These are phyloP conservation scores for Diorhabda carinulata DNA, from an alignment of 1,140 invertebrate genomes.

Conservation along the genomic window DNA sequence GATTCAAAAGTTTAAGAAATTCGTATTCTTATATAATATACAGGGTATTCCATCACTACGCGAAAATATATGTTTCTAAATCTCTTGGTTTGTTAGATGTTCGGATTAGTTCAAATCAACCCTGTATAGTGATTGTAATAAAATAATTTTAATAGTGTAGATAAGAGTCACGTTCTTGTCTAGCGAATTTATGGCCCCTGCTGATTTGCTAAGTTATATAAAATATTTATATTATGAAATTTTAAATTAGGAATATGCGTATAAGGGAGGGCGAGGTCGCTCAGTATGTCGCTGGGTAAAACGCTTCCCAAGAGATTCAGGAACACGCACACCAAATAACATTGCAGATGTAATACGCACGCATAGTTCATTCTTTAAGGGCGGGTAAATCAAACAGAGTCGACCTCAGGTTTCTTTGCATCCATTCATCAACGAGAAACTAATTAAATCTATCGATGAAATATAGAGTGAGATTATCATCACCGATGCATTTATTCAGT, in stretches of 20 bases:
- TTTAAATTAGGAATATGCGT: slow-evolving; percentile 1
- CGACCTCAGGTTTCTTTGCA: not conserved
- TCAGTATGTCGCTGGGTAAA: slow-evolving; percentile 1
- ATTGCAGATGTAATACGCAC: slow-evolving; percentile 2
- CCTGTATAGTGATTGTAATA: too few species aligned
- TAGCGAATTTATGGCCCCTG: not conserved
- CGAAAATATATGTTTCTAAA: too few species aligned
- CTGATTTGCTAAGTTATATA: not conserved
- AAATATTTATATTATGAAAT: slow-evolving; percentile 3
- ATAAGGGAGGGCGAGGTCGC: not conserved
- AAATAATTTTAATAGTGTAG: not conserved
- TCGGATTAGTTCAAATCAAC: too few species aligned
- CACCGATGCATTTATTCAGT: too few species aligned
- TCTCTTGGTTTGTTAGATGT: too few species aligned
- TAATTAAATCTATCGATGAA: too few species aligned
- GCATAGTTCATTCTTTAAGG: not conserved
- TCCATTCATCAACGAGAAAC: too few species aligned
- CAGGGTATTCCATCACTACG: too few species aligned
- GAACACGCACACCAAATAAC: slow-evolving; percentile 1
- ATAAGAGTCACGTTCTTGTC: not conserved
- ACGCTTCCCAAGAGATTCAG: not conserved
- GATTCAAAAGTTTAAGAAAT: too few species aligned
- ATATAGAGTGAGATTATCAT: too few species aligned
- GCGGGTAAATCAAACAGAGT: not conserved
- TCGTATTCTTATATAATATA: too few species aligned